Base-by-base conservation (phyloP, 2,113 vertebrate species). In the Myotis yumanensis region DNA sequence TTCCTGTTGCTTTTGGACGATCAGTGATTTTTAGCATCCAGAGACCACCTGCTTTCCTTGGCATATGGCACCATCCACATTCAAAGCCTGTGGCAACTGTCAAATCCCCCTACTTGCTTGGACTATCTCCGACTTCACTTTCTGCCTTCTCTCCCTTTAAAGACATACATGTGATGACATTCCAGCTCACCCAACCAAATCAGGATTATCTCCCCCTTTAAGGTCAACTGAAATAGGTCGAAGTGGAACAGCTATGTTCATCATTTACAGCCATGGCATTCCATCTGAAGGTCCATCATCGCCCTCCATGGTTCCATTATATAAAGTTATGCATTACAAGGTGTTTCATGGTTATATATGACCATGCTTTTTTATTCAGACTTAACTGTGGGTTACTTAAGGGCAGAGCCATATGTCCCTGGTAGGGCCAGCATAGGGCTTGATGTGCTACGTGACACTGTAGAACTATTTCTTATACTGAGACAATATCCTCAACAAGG, bases 231-330 rank as follows among this genome's bases (percentile, higher is more conserved):
- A 84, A 76, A 51, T 51, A 51, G 46, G 32, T 48, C 17, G 9
- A 40, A 57, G 14, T 35, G 12, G 15, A 73, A 14, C 46, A n/a
- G 43, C 4, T 11, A 14, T 15, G 9, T 66, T 43, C 51, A n/a
- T 62, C 71, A 25, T n/a, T 43, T 62, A 76, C 8, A 51, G 73
- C 9, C 30, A 20, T 20, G 1, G 16, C 16, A 20, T 22, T 43
- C 69, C 23, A 7, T 25, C 14, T 17, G 20, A 17, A 4, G 0
- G 18, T 7, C 2, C 23, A 16, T 7, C 0, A 6, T 11, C 9
- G 0, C 3, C 37, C 17, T 59, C 40, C 18, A 2, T 5, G 20
- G 5, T 8, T 40, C 30, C 40, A 43, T 17, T 4, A 2, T 6
- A 10, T 1, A 15, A 23, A 10, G 22, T n/a, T 11, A 64, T 1